phyloP scores from a whole-genome alignment of 2,888 invertebrate species.

The Sphinx pinastri region DNA sequence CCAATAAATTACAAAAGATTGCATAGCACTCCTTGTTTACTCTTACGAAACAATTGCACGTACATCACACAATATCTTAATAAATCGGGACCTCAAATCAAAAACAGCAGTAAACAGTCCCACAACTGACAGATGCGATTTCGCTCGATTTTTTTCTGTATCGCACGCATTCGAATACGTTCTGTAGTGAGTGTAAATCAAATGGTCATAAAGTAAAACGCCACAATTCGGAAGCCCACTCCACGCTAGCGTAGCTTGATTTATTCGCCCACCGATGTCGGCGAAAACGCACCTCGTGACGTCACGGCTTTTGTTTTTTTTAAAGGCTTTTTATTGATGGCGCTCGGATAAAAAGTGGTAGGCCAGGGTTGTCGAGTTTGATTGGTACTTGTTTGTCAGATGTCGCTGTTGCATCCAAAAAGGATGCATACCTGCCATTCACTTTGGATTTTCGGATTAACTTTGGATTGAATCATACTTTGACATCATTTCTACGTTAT shows the following conservation, averaged over 20 bases:
- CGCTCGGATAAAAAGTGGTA: conserved; percentile 76
- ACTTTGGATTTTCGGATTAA: background rate
- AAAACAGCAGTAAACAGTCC: background rate
- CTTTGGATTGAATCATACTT: background rate
- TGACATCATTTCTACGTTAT: too few relatives aligned
- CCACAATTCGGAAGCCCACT: conserved; percentile 74
- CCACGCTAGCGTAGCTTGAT: conserved; percentile 74
- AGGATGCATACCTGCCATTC: background rate
- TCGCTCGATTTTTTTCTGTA: background rate
- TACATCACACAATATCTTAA: too few relatives aligned
- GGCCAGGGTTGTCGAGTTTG: conserved; percentile 52
- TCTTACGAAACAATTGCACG: too few relatives aligned
- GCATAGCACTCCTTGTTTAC: too few relatives aligned
- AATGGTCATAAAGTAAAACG: conserved; percentile 65
- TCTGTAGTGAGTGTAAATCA: conserved; percentile 59
- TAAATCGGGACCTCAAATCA: too few relatives aligned
- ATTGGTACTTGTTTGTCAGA: conserved; percentile 26
- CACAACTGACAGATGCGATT: background rate
- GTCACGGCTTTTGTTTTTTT: conserved; percentile 74
- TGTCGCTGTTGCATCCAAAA: conserved; percentile 5
- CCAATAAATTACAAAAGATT: too few relatives aligned
- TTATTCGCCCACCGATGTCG: conserved; percentile 76
- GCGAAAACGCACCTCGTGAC: conserved; percentile 80
- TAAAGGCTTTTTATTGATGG: conserved; percentile 77
- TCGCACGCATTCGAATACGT: conserved; percentile 36